Base-by-base conservation (phyloP, 2,113 vertebrate species). In the Turnix velox region DNA sequence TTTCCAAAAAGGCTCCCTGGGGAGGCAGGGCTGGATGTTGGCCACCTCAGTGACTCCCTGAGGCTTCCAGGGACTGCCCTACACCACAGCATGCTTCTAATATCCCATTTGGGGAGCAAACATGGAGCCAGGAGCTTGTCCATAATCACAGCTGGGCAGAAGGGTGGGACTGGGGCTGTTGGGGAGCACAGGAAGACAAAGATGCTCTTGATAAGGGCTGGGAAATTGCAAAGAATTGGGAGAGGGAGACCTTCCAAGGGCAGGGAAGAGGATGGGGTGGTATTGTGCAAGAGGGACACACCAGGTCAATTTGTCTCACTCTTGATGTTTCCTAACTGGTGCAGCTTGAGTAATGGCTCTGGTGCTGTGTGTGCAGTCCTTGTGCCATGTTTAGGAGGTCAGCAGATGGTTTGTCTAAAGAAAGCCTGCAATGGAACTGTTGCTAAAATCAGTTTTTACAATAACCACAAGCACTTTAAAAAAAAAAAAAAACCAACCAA, bases 361-460 rank as follows among this genome's bases (percentile, higher is more conserved):
- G 45, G 31, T 48, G 61, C 74, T 0, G 5, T 16, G 23, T 58
- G 3, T 2, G 2, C 1, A 1, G 63, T 66, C 76, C 69, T 84
- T 87, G 91, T 20, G 16, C 84, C 69, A 12, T 0, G 0, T 91
- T 69, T 87, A 46, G 23, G 62, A 91, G 74, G 79, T 83, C 62
- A 82, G 89, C 81, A 79, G 81, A 75, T 88, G 84, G 84, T 82
- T 89, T 87, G 55, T 85, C 62, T 73, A 39, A 92, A 87, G 87
- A 91, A 39, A 79, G 69, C 84, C 74, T 68, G 31, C 91, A 88
- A 88, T 72, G 55, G 75, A 79, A 52, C 87, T 73, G 71, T 92
- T 94, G 73, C 92, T 95, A 93, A 94, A 92, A 92, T 68, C 18
- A 8, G 54, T 78, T 94, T 95, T 93, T 93, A 87, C 39, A 73